Evolutionary conservation across 2,888 invertebrate genomes (phyloP).

Genomic region (Drosophila aldrichi): DNA sequence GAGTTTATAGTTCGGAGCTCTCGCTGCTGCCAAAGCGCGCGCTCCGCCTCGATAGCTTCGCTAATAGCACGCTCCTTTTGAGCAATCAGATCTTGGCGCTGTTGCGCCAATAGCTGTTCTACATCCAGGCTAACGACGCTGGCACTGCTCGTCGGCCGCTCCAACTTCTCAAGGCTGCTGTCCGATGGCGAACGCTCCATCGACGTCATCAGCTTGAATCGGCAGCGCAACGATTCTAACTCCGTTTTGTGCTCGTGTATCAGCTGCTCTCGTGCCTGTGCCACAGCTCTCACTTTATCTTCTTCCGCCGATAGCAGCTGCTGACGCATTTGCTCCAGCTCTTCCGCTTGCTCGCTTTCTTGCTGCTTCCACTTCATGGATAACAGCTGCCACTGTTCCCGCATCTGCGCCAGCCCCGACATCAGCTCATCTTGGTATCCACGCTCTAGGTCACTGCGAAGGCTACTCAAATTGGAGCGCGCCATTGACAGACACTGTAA

Average conservation of each 20-base stretch:
- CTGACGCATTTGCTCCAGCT: constrained; percentile 78
- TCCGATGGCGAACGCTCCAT: constrained; percentile 93
- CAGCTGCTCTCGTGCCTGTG: constrained; percentile 89
- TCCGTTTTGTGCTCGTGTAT: constrained; percentile 91
- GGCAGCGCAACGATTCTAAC: constrained; percentile 90
- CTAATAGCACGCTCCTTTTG: constrained; percentile 87
- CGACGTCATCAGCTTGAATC: constrained; percentile 91
- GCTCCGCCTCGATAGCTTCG: constrained; percentile 86
- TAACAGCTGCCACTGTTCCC: constrained; percentile 87
- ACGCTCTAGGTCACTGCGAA: constrained; percentile 86
- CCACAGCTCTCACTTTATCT: constrained; percentile 87
- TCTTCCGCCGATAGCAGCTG: constrained; percentile 63
- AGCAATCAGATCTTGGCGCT: constrained; percentile 87
- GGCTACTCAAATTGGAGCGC: constrained; percentile 87
- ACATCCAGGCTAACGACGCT: constrained; percentile 73
- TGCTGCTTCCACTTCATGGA: constrained; percentile 86
- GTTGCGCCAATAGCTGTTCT: constrained; percentile 89
- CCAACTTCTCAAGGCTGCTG: constrained; percentile 91
- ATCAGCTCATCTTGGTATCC: constrained; percentile 86
- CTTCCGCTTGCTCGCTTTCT: constrained; percentile 84
- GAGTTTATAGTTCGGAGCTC: constrained; percentile 71
- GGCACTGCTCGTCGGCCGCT: constrained; percentile 87
- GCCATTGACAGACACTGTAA: constrained; percentile 87
- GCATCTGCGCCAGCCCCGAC: constrained; percentile 86
- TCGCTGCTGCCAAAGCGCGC: constrained; percentile 83